phyloP scores from a whole-genome alignment of 2,888 invertebrate species.

The Acanthosepion lycidas region DNA sequence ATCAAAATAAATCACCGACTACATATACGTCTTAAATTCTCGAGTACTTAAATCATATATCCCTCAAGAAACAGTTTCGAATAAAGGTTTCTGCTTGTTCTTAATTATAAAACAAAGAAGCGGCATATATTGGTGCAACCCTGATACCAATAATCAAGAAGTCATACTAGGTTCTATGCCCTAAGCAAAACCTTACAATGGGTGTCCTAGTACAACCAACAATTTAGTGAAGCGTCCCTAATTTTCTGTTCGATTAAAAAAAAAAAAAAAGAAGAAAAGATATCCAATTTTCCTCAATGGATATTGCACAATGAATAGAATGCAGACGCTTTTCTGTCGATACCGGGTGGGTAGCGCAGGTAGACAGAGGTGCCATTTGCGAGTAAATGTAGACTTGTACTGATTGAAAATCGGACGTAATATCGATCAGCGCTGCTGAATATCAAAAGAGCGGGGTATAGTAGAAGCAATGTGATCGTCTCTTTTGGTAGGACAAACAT shows the following conservation, averaged over 20 bases:
- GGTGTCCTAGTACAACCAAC: too few relatives aligned
- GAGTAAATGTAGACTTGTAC: not conserved
- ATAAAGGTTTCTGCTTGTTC: too few relatives aligned
- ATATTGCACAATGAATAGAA: not conserved
- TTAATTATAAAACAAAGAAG: too few relatives aligned
- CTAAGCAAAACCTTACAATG: too few relatives aligned
- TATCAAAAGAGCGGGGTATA: not conserved
- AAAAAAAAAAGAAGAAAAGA: not conserved
- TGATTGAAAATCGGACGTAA: not conserved
- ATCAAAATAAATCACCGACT: too few relatives aligned
- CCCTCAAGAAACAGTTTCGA: too few relatives aligned
- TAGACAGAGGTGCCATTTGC: not conserved
- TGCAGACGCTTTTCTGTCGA: not conserved
- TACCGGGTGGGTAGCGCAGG: not conserved
- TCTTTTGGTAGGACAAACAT: slow-evolving; percentile 11
- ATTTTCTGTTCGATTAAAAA: not conserved
- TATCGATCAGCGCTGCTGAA: not conserved
- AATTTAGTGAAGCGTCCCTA: not conserved
- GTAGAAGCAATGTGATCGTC: not conserved
- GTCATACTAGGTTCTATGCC: too few relatives aligned
- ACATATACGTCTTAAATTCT: too few relatives aligned
- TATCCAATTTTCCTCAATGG: not conserved
- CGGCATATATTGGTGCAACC: too few relatives aligned
- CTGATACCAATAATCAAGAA: too few relatives aligned
- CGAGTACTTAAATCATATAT: too few relatives aligned